Evolutionary conservation across 2,888 invertebrate genomes (phyloP).

Genomic region (Platypus cylindrus): DNA sequence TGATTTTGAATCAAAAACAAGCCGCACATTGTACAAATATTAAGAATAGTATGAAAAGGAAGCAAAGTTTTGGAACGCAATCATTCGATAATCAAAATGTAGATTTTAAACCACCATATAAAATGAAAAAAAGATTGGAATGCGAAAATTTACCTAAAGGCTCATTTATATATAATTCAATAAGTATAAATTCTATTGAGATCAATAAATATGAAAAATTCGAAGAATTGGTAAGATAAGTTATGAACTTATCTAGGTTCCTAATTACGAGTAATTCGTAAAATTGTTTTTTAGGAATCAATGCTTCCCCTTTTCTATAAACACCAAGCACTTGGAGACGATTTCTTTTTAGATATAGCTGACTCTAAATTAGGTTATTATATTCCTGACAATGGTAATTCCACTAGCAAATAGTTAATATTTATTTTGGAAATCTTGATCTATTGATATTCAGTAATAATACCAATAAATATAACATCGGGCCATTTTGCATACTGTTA

Average conservation of each 20-base stretch:
- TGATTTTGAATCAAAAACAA: constrained; percentile 22
- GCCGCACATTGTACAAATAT: constrained; percentile 3
- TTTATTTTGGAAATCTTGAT: constrained; percentile 2
- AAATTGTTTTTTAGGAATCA: constrained; percentile 20
- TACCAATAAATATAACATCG: no score
- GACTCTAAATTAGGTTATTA: constrained; percentile 26
- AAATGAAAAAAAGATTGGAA: constrained; percentile 13
- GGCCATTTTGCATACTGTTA: no score
- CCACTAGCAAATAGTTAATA: background rate
- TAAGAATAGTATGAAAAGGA: constrained; percentile 3
- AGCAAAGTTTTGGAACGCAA: background rate
- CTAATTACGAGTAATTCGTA: no score
- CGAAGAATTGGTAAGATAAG: constrained; percentile 21
- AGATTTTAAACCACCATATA: constrained; percentile 8
- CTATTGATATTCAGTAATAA: no score
- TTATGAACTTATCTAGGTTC: background rate
- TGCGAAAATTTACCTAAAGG: constrained; percentile 16
- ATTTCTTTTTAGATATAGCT: constrained; percentile 26
- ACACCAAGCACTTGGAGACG: constrained; percentile 26
- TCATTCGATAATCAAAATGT: background rate
- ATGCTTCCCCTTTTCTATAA: constrained; percentile 26
- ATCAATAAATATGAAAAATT: constrained; percentile 20
- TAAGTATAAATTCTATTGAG: constrained; percentile 17
- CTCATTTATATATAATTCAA: constrained; percentile 20
- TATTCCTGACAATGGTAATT: constrained; percentile 22